Percentiles rank a stretch among this genome's conserved stretches.
These are phyloP conservation scores for Orchesella cincta DNA, from an alignment of 1,140 invertebrate genomes.

Conservation along the genomic window DNA sequence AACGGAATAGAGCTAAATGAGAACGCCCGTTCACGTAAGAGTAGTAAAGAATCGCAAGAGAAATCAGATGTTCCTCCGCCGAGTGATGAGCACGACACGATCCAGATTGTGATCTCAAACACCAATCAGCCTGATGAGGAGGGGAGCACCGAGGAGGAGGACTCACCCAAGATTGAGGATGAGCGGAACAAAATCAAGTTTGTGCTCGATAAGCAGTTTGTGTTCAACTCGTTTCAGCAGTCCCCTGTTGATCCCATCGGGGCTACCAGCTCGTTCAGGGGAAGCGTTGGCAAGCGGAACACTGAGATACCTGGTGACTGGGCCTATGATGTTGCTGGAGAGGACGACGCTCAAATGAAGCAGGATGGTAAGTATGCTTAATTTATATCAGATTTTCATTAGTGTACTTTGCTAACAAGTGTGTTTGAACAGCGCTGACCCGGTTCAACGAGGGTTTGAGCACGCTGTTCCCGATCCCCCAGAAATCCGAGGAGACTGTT, in stretches of 20 bases:
- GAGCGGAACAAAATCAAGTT: conserved; percentile 10
- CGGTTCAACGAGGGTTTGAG: not conserved
- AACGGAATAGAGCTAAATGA: no score
- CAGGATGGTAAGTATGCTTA: not conserved
- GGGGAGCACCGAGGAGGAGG: not conserved
- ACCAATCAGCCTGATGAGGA: not conserved
- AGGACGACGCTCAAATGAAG: not conserved
- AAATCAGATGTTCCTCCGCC: no score
- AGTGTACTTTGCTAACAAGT: not conserved
- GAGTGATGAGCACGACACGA: not conserved
- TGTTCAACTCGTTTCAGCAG: conserved; percentile 11
- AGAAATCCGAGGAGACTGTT: not conserved
- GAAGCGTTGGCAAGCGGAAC: not conserved
- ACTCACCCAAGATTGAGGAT: not conserved
- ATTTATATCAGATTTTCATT: not conserved
- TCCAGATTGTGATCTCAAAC: not conserved
- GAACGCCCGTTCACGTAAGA: no score
- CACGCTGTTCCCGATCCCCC: not conserved
- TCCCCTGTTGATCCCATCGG: conserved; percentile 11
- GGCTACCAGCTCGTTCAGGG: not conserved
- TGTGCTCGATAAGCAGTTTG: conserved; percentile 6
- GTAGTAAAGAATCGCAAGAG: no score
- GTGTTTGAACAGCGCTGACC: not conserved
- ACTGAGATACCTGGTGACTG: not conserved
- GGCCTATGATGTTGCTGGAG: conserved; percentile 4